phyloP scores from a whole-genome alignment of 2,113 vertebrate species.

The Gracilinanus agilis region DNA sequence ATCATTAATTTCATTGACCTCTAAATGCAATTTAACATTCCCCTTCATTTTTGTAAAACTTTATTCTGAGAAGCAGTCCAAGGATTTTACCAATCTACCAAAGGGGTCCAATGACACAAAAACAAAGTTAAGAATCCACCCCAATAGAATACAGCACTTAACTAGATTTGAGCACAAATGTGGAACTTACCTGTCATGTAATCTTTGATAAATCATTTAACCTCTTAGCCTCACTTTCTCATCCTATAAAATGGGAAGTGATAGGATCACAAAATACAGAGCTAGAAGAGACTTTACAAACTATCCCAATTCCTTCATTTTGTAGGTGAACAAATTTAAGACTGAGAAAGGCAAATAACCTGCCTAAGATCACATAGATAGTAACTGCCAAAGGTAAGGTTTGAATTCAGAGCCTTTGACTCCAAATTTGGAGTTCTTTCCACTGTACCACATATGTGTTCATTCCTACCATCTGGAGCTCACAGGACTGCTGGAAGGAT shows the following conservation, averaged over 20 bases:
- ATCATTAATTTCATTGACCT: background rate
- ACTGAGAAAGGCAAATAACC: background rate
- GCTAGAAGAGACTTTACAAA: background rate
- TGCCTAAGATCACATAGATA: background rate
- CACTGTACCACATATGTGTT: background rate
- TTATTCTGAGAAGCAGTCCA: background rate
- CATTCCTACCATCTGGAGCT: background rate
- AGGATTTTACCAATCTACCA: background rate
- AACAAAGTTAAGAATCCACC: background rate
- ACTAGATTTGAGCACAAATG: background rate
- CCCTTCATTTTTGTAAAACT: background rate
- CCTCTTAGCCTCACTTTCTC: too few species aligned
- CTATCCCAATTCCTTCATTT: background rate
- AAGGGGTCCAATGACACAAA: background rate
- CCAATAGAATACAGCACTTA: background rate
- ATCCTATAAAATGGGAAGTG: background rate
- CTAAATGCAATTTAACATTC: background rate
- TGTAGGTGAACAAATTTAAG: background rate
- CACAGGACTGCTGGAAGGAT: background rate
- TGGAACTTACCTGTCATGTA: background rate
- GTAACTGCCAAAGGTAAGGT: background rate
- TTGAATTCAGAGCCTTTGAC: background rate
- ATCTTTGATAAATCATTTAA: too few species aligned
- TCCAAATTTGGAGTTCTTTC: background rate
- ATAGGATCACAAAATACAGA: background rate